Conservation (phyloP, 2,797 vertebrate species). For the Hapalemur alaotrensis region DNA sequence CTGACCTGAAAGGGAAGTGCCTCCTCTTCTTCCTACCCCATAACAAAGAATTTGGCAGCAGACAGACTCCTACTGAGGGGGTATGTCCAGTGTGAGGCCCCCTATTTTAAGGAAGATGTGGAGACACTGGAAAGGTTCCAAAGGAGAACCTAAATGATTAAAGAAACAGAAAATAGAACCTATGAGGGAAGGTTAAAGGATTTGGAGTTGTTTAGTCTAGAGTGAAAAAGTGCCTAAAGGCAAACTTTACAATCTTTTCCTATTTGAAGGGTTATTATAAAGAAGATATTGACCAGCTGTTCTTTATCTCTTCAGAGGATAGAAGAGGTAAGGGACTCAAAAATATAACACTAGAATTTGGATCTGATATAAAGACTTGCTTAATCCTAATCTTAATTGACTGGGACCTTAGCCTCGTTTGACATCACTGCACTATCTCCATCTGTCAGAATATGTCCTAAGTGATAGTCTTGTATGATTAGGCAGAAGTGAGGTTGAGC, state of each 20-base stretch:
- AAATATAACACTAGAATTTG: background rate
- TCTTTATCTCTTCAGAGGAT: slow-evolving; percentile 45
- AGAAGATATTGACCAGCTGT: slow-evolving; percentile 65
- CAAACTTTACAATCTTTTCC: slow-evolving; percentile 60
- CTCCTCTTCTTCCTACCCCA: background rate
- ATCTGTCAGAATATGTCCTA: background rate
- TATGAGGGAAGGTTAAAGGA: slow-evolving; percentile 67
- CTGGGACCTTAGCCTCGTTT: background rate
- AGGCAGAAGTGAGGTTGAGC: background rate
- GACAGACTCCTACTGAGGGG: background rate
- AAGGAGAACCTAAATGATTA: slow-evolving; percentile 69
- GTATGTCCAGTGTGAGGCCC: background rate
- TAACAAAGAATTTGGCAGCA: slow-evolving; percentile 44
- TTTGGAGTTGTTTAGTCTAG: slow-evolving; percentile 78
- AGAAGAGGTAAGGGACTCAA: slow-evolving; percentile 55
- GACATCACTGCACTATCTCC: background rate
- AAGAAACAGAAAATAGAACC: slow-evolving; percentile 72
- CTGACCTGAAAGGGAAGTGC: background rate
- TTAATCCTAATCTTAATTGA: background rate
- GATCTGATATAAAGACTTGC: background rate
- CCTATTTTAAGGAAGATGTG: slow-evolving; percentile 52
- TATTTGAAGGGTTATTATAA: slow-evolving; percentile 64
- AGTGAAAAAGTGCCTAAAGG: slow-evolving; percentile 52
- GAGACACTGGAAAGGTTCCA: slow-evolving; percentile 68
- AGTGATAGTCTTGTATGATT: background rate